phyloP scores from a whole-genome alignment of 2,113 vertebrate genomes.

The Calidris pygmaea region DNA sequence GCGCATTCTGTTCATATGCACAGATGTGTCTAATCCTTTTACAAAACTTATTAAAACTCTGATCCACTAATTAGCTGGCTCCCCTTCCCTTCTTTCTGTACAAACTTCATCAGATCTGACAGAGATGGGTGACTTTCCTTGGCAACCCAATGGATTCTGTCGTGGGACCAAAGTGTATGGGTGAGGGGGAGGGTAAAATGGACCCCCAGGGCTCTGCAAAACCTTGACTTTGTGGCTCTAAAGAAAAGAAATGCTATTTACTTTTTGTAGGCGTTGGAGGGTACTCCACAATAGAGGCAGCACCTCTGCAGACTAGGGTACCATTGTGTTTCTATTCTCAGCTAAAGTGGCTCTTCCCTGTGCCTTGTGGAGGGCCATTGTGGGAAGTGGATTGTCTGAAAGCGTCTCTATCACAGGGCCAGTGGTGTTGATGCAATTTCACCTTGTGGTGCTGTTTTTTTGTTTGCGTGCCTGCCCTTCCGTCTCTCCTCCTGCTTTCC shows the following conservation, averaged over 20 bases:
- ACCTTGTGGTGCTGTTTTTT: neutral
- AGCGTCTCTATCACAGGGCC: neutral
- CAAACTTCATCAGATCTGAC: neutral
- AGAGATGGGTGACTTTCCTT: neutral
- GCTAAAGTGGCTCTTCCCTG: slow-evolving; percentile 40
- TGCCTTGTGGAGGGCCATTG: slow-evolving; percentile 25
- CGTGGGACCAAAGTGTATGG: neutral
- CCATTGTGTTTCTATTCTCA: neutral
- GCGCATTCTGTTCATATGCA: slow-evolving; percentile 12
- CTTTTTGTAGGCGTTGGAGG: neutral
- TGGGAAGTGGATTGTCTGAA: slow-evolving; percentile 36
- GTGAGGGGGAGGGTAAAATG: neutral
- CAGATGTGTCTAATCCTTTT: slow-evolving; percentile 60
- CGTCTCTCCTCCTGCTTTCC: neutral
- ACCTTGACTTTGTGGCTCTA: neutral
- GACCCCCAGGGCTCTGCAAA: neutral
- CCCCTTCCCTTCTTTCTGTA: neutral
- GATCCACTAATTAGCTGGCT: slow-evolving; percentile 21
- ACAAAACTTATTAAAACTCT: slow-evolving; percentile 49
- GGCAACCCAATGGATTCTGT: neutral
- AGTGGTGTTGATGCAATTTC: slow-evolving; percentile 37
- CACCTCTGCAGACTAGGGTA: neutral
- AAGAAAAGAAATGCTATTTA: neutral
- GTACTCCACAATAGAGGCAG: neutral
- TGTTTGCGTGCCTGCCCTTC: neutral